phyloP scores from a whole-genome alignment of 2,797 vertebrate species.

The Cyclopterus lumpus region DNA sequence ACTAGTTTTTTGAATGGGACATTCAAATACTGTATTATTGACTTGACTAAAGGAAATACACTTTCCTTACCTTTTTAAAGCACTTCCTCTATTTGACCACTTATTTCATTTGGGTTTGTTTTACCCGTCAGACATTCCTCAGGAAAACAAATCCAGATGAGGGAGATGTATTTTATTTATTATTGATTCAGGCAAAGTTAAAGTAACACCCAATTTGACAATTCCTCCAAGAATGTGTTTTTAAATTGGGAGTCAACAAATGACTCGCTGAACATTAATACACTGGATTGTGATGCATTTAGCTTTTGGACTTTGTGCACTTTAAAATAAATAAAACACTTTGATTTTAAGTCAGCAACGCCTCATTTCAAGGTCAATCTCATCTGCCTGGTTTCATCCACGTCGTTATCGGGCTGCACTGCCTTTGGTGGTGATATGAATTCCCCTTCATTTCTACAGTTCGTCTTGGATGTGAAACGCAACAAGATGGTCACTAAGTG shows the following conservation, averaged over 20 bases:
- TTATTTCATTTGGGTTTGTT: not conserved
- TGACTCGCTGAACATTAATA: not conserved
- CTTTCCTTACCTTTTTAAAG: not conserved
- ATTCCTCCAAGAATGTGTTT: not conserved
- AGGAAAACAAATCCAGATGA: not conserved
- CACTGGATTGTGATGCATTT: not conserved
- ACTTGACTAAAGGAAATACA: not conserved
- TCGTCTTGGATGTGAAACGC: slow-evolving; percentile 15
- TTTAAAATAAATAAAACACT: no score
- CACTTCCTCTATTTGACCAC: not conserved
- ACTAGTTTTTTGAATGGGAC: not conserved
- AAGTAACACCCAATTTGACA: not conserved
- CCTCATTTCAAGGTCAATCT: not conserved
- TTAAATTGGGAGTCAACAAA: not conserved
- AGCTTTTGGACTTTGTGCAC: not conserved
- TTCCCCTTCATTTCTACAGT: not conserved
- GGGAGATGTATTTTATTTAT: not conserved
- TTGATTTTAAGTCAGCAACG: not conserved
- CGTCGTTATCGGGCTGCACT: not conserved
- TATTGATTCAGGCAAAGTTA: not conserved
- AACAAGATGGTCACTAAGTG: not conserved
- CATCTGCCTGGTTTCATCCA: not conserved
- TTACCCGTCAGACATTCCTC: not conserved
- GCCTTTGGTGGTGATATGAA: not conserved
- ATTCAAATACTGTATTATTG: not conserved